Percentiles rank a stretch among this genome's conserved stretches.
Evolutionary conservation across 2,888 invertebrate genomes (phyloP).

Genomic region (Cryptus armator): DNA sequence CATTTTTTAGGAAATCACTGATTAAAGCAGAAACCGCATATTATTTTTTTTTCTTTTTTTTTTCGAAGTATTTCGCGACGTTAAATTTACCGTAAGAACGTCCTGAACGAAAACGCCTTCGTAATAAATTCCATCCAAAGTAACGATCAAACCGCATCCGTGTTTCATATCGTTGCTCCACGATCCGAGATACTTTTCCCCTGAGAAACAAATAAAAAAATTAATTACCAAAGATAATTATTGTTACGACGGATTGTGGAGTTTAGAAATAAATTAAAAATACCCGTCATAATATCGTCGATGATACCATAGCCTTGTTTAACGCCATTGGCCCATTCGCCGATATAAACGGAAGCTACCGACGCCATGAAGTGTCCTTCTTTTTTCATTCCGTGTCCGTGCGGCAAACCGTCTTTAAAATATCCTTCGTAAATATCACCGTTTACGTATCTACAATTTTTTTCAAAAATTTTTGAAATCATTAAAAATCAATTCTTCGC

Average conservation of each 20-base stretch:
- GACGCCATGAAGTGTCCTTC: slow-evolving; percentile 92
- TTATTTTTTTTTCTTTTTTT: too few relatives aligned
- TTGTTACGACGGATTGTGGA: not conserved
- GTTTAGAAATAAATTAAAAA: not conserved
- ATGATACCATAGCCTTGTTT: slow-evolving; percentile 95
- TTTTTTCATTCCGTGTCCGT: slow-evolving; percentile 94
- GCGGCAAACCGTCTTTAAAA: slow-evolving; percentile 93
- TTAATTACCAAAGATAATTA: not conserved
- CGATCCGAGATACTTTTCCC: slow-evolving; percentile 96
- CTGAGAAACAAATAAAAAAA: slow-evolving; percentile 77
- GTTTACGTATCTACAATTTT: slow-evolving; percentile 87
- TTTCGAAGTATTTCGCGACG: not conserved
- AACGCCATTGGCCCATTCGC: slow-evolving; percentile 93
- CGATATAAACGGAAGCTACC: slow-evolving; percentile 93
- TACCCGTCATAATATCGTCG: slow-evolving; percentile 93
- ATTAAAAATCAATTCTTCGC: too few relatives aligned
- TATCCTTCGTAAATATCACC: slow-evolving; percentile 95
- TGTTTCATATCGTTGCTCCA: slow-evolving; percentile 95
- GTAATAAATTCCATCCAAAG: slow-evolving; percentile 95
- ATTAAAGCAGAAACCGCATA: too few relatives aligned
- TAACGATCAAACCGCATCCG: slow-evolving; percentile 94
- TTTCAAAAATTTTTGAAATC: not conserved
- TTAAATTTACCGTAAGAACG: slow-evolving; percentile 88
- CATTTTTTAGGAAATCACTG: too few relatives aligned
- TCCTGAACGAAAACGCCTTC: slow-evolving; percentile 95